Conservation (phyloP, 1,140 invertebrate species). For the Bombus cullumanus region DNA sequence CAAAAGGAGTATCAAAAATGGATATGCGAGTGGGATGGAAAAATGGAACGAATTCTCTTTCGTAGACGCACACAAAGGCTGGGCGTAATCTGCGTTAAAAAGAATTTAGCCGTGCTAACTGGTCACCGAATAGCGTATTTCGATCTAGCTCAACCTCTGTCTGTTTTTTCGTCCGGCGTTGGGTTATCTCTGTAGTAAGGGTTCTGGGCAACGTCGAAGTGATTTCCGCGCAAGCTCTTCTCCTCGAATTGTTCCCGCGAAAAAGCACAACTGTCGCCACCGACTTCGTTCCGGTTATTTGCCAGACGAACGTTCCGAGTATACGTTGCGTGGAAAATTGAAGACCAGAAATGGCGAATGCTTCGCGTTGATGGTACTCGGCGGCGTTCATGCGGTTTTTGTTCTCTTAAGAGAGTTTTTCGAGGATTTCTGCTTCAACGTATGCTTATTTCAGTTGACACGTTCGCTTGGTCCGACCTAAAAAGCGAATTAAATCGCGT, state of each 20-base stretch:
- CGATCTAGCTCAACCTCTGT: not conserved
- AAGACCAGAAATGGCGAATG: not conserved
- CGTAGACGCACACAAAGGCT: not conserved
- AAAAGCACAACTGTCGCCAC: not conserved
- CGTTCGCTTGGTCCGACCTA: not conserved
- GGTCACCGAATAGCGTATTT: constrained; percentile 53
- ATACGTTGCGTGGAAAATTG: not conserved
- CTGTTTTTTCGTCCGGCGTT: not conserved
- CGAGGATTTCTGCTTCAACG: not conserved
- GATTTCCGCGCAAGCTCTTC: not conserved
- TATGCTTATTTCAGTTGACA: not conserved
- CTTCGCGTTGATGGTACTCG: not conserved
- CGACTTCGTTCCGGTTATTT: not conserved
- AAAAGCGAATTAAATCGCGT: not conserved
- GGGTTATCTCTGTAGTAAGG: not conserved
- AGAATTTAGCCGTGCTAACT: constrained; percentile 39
- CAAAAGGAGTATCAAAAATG: not conserved
- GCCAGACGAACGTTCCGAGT: not conserved
- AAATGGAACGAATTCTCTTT: not conserved
- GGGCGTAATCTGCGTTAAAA: constrained; percentile 44
- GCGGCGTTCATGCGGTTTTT: not conserved
- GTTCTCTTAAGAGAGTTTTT: not conserved
- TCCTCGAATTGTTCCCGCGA: not conserved
- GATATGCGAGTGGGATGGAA: not conserved
- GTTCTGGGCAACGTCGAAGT: not conserved